phyloP scores from a whole-genome alignment of 1,140 invertebrate genomes.

The Drosophila tani region DNA sequence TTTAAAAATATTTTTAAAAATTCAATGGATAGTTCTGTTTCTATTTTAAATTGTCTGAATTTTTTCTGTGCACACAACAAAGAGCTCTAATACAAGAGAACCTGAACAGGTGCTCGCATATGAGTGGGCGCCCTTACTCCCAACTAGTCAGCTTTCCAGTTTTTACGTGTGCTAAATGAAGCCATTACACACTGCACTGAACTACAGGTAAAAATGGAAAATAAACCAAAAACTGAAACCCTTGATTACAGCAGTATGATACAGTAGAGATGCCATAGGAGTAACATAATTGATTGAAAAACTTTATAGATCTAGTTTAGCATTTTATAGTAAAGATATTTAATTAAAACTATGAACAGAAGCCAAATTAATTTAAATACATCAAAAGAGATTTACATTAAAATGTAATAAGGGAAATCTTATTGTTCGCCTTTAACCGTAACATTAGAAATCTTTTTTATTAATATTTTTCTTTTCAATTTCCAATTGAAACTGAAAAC shows the following conservation, averaged over 20 bases:
- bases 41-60: background rate
- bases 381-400: background rate
- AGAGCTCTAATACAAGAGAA: background rate
- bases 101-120: slow-evolving; percentile 24
- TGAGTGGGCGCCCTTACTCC: slow-evolving; percentile 24
- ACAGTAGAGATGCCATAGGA: background rate
- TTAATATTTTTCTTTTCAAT: no score
- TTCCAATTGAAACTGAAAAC: no score
- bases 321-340: background rate
- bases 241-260: background rate
- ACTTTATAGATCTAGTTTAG: background rate
- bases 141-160: slow-evolving; percentile 6
- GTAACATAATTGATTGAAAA: no score
- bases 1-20: no score
- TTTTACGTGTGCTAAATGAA: slow-evolving; percentile 59
- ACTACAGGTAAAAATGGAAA: slow-evolving; percentile 26
- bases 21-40: background rate
- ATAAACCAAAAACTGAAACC: background rate
- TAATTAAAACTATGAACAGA: background rate
- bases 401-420: background rate
- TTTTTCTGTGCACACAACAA: slow-evolving; percentile 14
- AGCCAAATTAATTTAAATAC: background rate
- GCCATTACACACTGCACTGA: slow-evolving; percentile 45
- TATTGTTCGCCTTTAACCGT: no score
- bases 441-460: no score